Evolutionary conservation across 2,113 vertebrate species (phyloP).

Genomic region (Scomber colias): DNA sequence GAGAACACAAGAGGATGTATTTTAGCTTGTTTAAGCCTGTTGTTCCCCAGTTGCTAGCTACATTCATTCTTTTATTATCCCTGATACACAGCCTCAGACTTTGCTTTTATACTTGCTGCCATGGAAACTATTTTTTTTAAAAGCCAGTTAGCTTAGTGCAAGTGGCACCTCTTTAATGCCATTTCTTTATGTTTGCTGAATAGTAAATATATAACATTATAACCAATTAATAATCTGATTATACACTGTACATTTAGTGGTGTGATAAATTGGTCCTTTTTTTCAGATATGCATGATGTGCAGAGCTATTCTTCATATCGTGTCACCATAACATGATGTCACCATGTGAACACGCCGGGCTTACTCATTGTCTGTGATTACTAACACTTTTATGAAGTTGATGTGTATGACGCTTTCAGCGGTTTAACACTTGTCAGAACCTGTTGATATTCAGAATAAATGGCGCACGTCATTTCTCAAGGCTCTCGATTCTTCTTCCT

Average conservation of each 20-base stretch:
- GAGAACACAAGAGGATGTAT: background rate
- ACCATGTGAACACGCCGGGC: background rate
- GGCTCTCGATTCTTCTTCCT: background rate
- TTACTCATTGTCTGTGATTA: slow-evolving; percentile 13
- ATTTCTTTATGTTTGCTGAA: background rate
- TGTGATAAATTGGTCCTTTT: background rate
- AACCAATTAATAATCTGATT: background rate
- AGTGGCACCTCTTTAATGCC: background rate
- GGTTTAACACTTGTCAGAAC: slow-evolving; percentile 38
- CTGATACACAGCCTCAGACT: background rate
- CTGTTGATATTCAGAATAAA: slow-evolving; percentile 40
- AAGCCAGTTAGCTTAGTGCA: background rate
- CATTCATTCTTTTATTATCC: background rate
- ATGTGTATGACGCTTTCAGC: slow-evolving; percentile 21
- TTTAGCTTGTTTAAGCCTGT: background rate
- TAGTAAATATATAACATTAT: slow-evolving; percentile 7
- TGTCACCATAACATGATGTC: slow-evolving; percentile 12
- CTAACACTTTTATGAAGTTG: slow-evolving; percentile 21
- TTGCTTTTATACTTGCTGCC: background rate
- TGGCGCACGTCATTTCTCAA: slow-evolving; percentile 10
- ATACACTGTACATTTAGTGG: background rate
- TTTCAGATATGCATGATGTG: background rate
- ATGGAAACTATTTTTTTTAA: background rate
- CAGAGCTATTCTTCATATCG: background rate
- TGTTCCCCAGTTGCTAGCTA: background rate